phyloP scores from a whole-genome alignment of 2,888 invertebrate species.

The Cheiracanthium punctorium region DNA sequence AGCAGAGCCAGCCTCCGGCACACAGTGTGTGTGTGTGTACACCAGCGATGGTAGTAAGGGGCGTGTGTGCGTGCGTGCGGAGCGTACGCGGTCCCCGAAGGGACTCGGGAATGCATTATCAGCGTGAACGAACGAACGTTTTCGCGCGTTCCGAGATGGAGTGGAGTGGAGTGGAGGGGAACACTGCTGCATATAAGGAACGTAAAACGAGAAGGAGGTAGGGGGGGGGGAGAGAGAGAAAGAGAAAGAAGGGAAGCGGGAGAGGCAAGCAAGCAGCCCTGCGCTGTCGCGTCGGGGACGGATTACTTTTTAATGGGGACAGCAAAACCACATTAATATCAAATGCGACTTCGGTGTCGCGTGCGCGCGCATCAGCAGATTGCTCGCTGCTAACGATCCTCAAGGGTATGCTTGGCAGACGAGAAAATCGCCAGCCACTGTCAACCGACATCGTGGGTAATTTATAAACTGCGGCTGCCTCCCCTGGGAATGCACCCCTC shows the following conservation, averaged over 20 bases:
- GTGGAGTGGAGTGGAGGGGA: background rate
- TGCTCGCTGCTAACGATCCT: slow-evolving; percentile 69
- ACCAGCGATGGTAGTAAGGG: too few species aligned
- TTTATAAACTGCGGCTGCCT: slow-evolving; percentile 69
- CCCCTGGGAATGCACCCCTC: slow-evolving; percentile 26
- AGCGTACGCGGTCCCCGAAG: slow-evolving; percentile 33
- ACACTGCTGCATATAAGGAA: slow-evolving; percentile 15
- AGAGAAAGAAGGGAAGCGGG: slow-evolving; percentile 33
- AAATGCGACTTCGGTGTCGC: slow-evolving; percentile 72
- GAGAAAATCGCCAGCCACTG: slow-evolving; percentile 68
- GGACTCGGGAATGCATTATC: slow-evolving; percentile 64
- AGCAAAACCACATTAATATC: slow-evolving; percentile 74
- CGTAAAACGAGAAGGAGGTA: slow-evolving; percentile 19
- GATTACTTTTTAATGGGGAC: slow-evolving; percentile 74
- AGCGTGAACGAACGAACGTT: slow-evolving; percentile 30
- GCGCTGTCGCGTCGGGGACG: slow-evolving; percentile 70
- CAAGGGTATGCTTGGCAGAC: slow-evolving; percentile 62
- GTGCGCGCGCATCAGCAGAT: slow-evolving; percentile 68
- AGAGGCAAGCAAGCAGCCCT: background rate
- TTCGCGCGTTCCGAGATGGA: slow-evolving; percentile 5
- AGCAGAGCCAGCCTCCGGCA: background rate
- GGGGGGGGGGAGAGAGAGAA: slow-evolving; percentile 35
- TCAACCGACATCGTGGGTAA: slow-evolving; percentile 70
- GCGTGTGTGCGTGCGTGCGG: background rate
- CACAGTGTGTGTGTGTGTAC: background rate